A percentile compares a stretch with the other conserved stretches of the same genome.
phyloP scores from a whole-genome alignment of 2,797 vertebrate genomes.

The Clarias laeviceps region DNA sequence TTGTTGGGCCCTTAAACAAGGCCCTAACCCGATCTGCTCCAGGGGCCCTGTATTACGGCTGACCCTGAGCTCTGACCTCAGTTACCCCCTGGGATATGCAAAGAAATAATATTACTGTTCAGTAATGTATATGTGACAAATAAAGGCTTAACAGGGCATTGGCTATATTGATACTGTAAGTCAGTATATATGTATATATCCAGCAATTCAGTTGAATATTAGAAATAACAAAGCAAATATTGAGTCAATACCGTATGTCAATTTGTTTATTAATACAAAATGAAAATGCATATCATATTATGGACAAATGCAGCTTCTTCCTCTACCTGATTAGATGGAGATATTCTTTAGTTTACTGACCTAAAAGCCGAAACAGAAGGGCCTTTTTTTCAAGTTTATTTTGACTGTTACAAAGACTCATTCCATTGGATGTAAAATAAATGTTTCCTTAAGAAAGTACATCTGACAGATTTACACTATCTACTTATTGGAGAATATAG shows the following conservation, averaged over 20 bases:
- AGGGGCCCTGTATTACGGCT: no score
- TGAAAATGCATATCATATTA: no score
- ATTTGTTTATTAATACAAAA: not conserved
- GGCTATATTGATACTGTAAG: no score
- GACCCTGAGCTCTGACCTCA: no score
- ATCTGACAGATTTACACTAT: not conserved
- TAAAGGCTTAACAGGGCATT: no score
- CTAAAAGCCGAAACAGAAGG: not conserved
- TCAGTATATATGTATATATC: no score
- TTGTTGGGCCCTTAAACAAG: no score
- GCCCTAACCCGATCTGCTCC: no score
- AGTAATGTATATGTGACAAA: no score
- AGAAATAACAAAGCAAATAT: not conserved
- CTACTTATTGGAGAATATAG: not conserved
- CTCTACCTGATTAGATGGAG: not conserved
- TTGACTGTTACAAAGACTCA: not conserved
- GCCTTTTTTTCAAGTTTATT: not conserved
- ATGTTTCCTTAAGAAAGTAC: not conserved
- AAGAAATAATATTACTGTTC: no score
- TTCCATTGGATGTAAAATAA: not conserved
- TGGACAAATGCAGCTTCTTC: not conserved
- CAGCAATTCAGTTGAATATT: not conserved
- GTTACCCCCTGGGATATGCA: no score
- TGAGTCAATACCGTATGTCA: not conserved
- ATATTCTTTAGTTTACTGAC: not conserved